A percentile compares a stretch with the other conserved stretches of the same genome.
Evolutionary conservation across 2,113 vertebrate genomes (phyloP).

Genomic region (Mugil cephalus): DNA sequence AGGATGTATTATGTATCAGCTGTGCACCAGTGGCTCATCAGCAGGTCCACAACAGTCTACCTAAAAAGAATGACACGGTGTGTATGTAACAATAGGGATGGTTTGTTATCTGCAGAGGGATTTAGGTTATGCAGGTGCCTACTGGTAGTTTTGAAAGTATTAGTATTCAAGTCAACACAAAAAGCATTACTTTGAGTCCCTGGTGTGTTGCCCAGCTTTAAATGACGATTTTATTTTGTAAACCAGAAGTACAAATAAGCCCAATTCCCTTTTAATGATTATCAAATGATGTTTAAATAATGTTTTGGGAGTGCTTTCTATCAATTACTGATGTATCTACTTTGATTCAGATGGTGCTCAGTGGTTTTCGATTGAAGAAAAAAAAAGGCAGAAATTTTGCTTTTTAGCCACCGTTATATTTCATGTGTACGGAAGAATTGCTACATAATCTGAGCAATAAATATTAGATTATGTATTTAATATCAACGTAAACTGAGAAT

Average conservation of each 20-base stretch:
- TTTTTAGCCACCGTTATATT: constrained; percentile 31
- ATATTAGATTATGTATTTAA: constrained; percentile 25
- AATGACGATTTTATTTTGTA: constrained; percentile 34
- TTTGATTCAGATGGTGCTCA: constrained; percentile 38
- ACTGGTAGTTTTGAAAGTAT: constrained; percentile 3
- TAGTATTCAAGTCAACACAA: constrained; percentile 7
- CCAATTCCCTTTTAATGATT: background rate
- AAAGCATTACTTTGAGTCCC: background rate
- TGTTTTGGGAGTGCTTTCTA: constrained; percentile 13
- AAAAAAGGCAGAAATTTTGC: constrained; percentile 6
- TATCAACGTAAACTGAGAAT: constrained; percentile 26
- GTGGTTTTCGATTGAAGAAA: constrained; percentile 23
- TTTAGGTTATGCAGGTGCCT: background rate
- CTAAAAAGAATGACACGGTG: background rate
- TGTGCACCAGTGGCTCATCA: constrained; percentile 4
- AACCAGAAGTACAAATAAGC: background rate
- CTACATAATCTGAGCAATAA: constrained; percentile 67
- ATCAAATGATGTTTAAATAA: constrained; percentile 20
- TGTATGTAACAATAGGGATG: constrained; percentile 14
- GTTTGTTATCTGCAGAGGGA: background rate
- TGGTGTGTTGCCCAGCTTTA: constrained; percentile 7
- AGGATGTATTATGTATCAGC: background rate
- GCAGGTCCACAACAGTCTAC: background rate
- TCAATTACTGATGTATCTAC: background rate
- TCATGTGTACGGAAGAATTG: constrained; percentile 12